Evolutionary conservation across 2,113 vertebrate species (phyloP), one percentile per base, ranked within the genome.

Genomic region (Egretta garzetta): DNA sequence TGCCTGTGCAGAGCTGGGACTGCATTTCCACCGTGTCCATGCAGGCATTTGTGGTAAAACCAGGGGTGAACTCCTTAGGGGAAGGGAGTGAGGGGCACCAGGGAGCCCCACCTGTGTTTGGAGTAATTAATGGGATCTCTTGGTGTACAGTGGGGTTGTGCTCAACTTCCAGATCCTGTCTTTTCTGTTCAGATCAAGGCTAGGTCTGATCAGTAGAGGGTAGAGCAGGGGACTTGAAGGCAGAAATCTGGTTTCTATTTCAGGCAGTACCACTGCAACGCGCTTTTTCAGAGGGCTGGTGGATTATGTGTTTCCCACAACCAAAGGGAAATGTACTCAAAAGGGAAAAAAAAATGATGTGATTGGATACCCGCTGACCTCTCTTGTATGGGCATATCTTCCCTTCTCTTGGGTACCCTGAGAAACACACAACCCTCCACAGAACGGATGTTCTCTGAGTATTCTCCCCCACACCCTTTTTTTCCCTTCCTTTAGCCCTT

Each of bases 311-410:
- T 94, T 95, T 95, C 95, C 87, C 95, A 97, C 84, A 96, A 63
- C 6, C 59, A 28, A 93, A 94, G 87, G 96, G 89, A 97, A 97
- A 63, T 74, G 84, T 77, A 39, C 91, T 96, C 58, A 62, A 11
- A 84, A 58, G 74, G 62, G 74, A 95, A 43, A 96, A 97, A 72
- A 91, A 86, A 86, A 94, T 87, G 87, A 95, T 95, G 92, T 82
- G 93, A 89, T 93, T 66, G 73, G 95, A 96, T 94, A 96, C 81
- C 53, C 11, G 1, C 92, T 97, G 96, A 96, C 96, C 90, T 94
- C 81, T 76, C 93, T 83, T 80, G 81, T 88, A 8, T 0, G 93
- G 84, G 39, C 94, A 35, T 97, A 96, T 97, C 93, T 91, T 59
- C 62, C 43, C 81, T 96, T 90, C 94, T 96, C 93, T 75, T 58